Evolutionary conservation across 2,113 vertebrate species (phyloP).

Genomic region (Xenopus tropicalis): UCB_Xtro_10.0 CM004444.2:136894001-136894500

Average conservation of each 20-base stretch:
- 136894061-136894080: slow-evolving; percentile 17
- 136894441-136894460: too few species aligned
- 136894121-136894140: slow-evolving; percentile 3
- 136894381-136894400: too few species aligned
- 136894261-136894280: slow-evolving; percentile 25
- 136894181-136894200: slow-evolving; percentile 55
- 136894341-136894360: background rate
- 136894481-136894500: too few species aligned
- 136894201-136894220: slow-evolving; percentile 37
- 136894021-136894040: too few species aligned
- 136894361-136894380: too few species aligned
- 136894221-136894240: slow-evolving; percentile 37
- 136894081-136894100: background rate
- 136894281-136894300: slow-evolving; percentile 26
- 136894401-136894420: too few species aligned
- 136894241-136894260: slow-evolving; percentile 19
- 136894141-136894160: slow-evolving; percentile 48
- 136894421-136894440: too few species aligned
- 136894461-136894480: too few species aligned
- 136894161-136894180: slow-evolving; percentile 44
- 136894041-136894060: slow-evolving; percentile 3
- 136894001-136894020: too few species aligned
- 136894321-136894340: slow-evolving; percentile 11
- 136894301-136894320: slow-evolving; percentile 13
- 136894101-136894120: background rate